Evolutionary conservation across 2,113 vertebrate species (phyloP).

Genomic region (Tor tambroides): DNA sequence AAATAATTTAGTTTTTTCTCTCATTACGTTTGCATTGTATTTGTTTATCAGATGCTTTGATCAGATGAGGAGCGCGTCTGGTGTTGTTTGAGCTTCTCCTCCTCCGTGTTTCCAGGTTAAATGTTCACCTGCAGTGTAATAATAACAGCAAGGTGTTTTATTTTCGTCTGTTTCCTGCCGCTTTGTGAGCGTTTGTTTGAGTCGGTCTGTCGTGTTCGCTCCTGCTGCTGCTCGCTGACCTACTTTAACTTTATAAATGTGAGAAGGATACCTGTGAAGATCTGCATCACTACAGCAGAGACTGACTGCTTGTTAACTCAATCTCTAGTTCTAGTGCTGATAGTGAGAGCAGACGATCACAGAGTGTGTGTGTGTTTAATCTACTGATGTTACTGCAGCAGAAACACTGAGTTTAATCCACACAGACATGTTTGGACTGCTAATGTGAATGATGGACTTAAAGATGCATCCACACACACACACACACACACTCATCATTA

Average conservation of each 20-base stretch:
- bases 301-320: background rate
- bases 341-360: background rate
- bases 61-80: background rate
- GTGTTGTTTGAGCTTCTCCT: background rate
- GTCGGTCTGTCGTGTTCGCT: slow-evolving; percentile 5
- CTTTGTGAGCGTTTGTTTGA: slow-evolving; percentile 36
- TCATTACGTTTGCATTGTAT: background rate
- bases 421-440: background rate
- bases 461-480: background rate
- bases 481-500: background rate
- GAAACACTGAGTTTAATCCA: slow-evolving; percentile 6
- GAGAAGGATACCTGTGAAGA: background rate
- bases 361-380: slow-evolving; percentile 5
- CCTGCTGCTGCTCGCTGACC: slow-evolving; percentile 5
- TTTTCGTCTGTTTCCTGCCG: background rate
- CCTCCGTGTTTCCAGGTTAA: background rate
- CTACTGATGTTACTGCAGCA: slow-evolving; percentile 3
- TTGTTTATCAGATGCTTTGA: background rate
- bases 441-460: background rate
- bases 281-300: background rate
- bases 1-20: background rate
- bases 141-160: background rate
- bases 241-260: slow-evolving; percentile 15
- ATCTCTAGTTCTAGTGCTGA: background rate
- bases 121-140: background rate